Evolutionary conservation across 2,113 vertebrate genomes (phyloP).

Genomic region (Elachura formosa): DNA sequence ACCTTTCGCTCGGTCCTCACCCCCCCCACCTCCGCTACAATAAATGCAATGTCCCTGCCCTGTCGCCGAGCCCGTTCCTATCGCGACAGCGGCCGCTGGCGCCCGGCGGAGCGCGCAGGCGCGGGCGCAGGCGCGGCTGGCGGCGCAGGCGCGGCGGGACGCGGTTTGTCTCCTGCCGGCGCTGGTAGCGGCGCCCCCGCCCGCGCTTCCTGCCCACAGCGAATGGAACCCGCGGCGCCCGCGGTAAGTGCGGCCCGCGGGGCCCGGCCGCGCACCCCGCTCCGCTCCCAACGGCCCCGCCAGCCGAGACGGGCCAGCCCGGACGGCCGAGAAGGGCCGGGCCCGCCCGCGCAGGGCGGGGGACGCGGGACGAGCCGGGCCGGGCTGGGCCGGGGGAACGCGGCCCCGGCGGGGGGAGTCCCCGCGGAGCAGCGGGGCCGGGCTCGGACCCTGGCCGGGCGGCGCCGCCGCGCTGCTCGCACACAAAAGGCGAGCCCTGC

Average conservation of each 20-base stretch:
- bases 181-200: neutral
- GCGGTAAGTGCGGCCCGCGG: too few species aligned
- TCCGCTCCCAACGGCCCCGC: too few species aligned
- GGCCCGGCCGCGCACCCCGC: too few species aligned
- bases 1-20: neutral
- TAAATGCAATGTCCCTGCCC: fast-evolving
- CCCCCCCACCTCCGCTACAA: fast-evolving
- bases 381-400: too few species aligned
- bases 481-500: neutral
- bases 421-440: neutral
- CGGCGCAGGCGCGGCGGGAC: neutral
- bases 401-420: neutral
- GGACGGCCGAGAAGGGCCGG: too few species aligned
- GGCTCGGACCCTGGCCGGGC: too few species aligned
- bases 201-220: too few species aligned
- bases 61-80: neutral
- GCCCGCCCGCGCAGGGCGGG: too few species aligned
- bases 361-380: too few species aligned
- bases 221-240: too few species aligned
- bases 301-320: too few species aligned
- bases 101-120: neutral
- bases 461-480: neutral
- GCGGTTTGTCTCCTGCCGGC: conserved; percentile 9
- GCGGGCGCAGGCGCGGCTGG: neutral
- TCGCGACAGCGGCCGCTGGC: neutral